These are phyloP conservation scores for Timandra comae DNA, from an alignment of 2,888 invertebrate species.

Conservation along the genomic window DNA sequence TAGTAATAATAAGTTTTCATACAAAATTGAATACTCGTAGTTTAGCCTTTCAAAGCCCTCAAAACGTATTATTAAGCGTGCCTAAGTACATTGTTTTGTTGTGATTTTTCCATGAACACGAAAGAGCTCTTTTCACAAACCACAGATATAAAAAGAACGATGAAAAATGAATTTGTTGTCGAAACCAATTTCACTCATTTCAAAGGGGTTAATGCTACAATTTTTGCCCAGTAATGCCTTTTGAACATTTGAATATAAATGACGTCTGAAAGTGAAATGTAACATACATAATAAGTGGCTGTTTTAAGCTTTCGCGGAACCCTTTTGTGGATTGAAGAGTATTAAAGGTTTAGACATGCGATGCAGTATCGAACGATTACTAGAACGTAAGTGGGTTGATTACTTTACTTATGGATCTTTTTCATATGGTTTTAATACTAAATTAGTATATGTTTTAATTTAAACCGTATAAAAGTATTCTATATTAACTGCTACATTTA, in stretches of 20 bases:
- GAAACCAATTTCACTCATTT: constrained; percentile 63
- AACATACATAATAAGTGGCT: constrained; percentile 78
- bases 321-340: constrained; percentile 70
- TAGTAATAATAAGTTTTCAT: no score
- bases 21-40: no score
- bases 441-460: no score
- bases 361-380: background rate
- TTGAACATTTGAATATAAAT: constrained; percentile 77
- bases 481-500: no score
- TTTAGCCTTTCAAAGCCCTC: no score
- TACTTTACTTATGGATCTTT: no score
- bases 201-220: constrained; percentile 70
- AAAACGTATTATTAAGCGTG: no score
- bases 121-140: constrained; percentile 19
- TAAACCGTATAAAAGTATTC: no score
- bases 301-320: constrained; percentile 74
- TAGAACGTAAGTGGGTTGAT: no score
- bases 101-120: constrained; percentile 3
- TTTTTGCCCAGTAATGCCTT: constrained; percentile 75
- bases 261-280: constrained; percentile 77
- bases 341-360: constrained; percentile 20
- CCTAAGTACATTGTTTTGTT: no score
- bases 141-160: constrained; percentile 27
- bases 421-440: no score
- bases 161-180: constrained; percentile 47